Evolutionary conservation across 2,888 invertebrate genomes (phyloP), one percentile per base, ranked within the genome.

Genomic region (Chouioia cunea): DNA sequence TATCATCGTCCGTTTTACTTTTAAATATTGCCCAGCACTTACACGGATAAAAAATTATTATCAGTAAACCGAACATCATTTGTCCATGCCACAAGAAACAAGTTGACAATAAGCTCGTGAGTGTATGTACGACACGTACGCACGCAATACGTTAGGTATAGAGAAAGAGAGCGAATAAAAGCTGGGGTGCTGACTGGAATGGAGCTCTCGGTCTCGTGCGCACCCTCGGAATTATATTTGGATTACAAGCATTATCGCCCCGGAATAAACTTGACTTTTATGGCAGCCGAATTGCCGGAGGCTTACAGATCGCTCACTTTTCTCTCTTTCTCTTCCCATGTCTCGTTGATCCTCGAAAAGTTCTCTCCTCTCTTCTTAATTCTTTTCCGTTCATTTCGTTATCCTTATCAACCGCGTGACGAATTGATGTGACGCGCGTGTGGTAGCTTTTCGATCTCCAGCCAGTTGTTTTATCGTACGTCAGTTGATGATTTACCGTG

Each of bases 181-280:
- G 36, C 36, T 6, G 67, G 79, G 74, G 67, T 75, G 76, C 74
- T 77, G 78, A 78, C 76, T 74, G 75, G 75, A 62, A 69, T 56
- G 36, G 65, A 72, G 72, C 59, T 67, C 16, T 56, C 36, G 36
- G 36, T 36, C 69, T 75, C 71, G 76, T 71, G 64, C 62, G 73
- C 76, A 71, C 78, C 79, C 79, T 77, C 79, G 80, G 82, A 85
- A 85, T 85, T 84, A 84, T 84, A 85, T 84, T 84, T 81, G 84
- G 83, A 85, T 85, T 83, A 85, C 84, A 84, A 84, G 85, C 83
- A 85, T 85, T 85, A 85, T 85, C 83, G 81, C 82, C 81, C 79
- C 74, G 78, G 78, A 84, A 83, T 84, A 83, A 84, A 85, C 83
- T 83, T 82, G 83, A 85, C 83, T 85, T 85, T 84, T 84, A 84